These are phyloP conservation scores for Drosophila arizonae DNA, from an alignment of 1,140 invertebrate species.

Conservation along the genomic window DNA sequence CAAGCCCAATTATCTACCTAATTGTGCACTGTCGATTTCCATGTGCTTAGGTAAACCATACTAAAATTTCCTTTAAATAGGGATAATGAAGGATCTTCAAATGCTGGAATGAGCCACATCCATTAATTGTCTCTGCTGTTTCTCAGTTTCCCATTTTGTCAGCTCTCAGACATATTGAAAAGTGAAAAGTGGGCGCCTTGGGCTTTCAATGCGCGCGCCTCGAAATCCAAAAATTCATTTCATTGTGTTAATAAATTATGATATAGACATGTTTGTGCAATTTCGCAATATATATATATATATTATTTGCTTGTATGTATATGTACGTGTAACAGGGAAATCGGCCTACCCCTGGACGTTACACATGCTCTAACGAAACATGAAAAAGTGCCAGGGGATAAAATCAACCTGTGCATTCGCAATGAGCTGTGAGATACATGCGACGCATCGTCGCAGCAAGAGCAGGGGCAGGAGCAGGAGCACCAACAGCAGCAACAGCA, in stretches of 20 bases:
- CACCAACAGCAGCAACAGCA: slow-evolving; percentile 26
- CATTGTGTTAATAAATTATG: slow-evolving; percentile 76
- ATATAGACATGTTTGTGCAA: slow-evolving; percentile 72
- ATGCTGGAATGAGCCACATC: not conserved
- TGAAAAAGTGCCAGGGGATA: slow-evolving; percentile 76
- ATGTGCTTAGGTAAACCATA: too few relatives aligned
- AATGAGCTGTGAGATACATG: slow-evolving; percentile 72
- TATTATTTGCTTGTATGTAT: too few relatives aligned
- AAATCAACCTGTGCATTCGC: slow-evolving; percentile 81
- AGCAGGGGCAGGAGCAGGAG: slow-evolving; percentile 4
- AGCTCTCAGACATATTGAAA: slow-evolving; percentile 52
- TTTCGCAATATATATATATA: slow-evolving; percentile 42
- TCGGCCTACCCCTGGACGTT: slow-evolving; percentile 41
- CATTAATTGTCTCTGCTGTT: slow-evolving; percentile 10
- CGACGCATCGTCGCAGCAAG: slow-evolving; percentile 44
- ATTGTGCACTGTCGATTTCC: too few relatives aligned
- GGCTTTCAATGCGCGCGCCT: slow-evolving; percentile 51
- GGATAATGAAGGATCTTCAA: too few relatives aligned
- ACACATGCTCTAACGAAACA: slow-evolving; percentile 44
- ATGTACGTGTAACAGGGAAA: slow-evolving; percentile 8
- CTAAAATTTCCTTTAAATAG: too few relatives aligned
- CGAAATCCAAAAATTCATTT: slow-evolving; percentile 64
- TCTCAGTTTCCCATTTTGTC: slow-evolving; percentile 28
- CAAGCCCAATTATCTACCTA: too few relatives aligned
- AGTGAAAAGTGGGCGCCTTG: slow-evolving; percentile 61